Base-by-base conservation (phyloP, 2,797 vertebrate species). In the Diceros bicornis region DNA sequence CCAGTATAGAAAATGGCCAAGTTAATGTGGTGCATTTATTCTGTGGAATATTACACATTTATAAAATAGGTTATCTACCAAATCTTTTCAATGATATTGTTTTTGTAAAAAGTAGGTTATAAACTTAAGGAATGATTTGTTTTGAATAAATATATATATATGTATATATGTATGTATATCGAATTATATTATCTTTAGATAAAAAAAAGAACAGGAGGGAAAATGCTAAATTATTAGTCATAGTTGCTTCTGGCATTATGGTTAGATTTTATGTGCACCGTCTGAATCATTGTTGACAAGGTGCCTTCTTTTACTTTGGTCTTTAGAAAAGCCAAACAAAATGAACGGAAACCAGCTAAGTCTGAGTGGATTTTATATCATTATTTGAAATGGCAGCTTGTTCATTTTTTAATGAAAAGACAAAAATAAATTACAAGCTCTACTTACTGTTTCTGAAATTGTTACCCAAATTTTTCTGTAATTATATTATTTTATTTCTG, bases 331-430 rank as follows among this genome's bases (percentile, higher is more conserved):
- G 32, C 12, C 41, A 95, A 84, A 84, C 93, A 68, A 93, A 95
- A 97, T 61, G 25, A 89, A 96, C 2, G 72, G 34, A 94, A 93
- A 59, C 1, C 25, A 97, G 23, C 69, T 41, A 92, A 69, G 11
- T 88, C 17, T 89, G 77, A 68, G 16, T 88, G 34, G 3, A 68
- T 94, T 90, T 95, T 91, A 41, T 92, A 21, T 88, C 16, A 29
- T 91, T 6, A 79, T 75, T 87, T 84, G 23, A 96, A 97, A 62
- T 83, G 74, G 7, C 8, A 91, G 92, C 94, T 96, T 95, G 14
- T 89, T 92, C n/a, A 69, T 90, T 96, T 93, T 96, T 90, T 77
- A 92, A 72, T 92, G 57, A 84, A 95, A 94, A 92, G 17, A 64
- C 34, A 50, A 82, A 95, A 94, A 62, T 89, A 91, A 85, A 72